These are phyloP conservation scores for Sapayoa aenigma DNA, from an alignment of 2,113 vertebrate genomes.

Conservation along the genomic window DNA sequence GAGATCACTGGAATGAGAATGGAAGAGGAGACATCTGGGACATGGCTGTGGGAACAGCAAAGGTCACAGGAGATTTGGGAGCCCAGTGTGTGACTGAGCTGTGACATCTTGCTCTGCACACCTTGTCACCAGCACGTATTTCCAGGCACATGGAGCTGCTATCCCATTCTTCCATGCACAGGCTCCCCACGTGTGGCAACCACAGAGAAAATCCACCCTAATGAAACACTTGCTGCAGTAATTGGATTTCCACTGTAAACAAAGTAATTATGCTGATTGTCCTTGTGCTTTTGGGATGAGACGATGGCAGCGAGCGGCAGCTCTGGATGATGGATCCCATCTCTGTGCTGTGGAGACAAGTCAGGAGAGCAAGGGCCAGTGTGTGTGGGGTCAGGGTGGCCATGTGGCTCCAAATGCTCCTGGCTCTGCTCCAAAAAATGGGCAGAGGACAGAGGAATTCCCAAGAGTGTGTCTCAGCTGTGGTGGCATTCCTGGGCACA, in stretches of 20 bases:
- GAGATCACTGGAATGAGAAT: not conserved
- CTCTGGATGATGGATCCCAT: not conserved
- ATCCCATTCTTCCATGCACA: accelerated
- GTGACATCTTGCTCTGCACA: not conserved
- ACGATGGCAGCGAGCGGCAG: not conserved
- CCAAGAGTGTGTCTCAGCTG: not conserved
- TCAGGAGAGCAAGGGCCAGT: not conserved
- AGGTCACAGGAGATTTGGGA: not conserved
- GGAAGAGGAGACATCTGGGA: not conserved
- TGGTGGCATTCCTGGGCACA: not conserved
- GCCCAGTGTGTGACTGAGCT: not conserved
- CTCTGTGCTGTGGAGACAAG: not conserved
- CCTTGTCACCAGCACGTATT: not conserved
- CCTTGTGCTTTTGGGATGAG: not conserved
- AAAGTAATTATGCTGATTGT: not conserved
- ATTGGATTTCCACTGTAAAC: slow-evolving; percentile 35
- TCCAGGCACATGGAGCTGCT: not conserved
- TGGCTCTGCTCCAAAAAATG: not conserved
- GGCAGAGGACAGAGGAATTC: not conserved
- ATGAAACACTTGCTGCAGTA: slow-evolving; percentile 23
- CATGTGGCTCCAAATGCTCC: not conserved
- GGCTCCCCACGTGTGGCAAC: not conserved
- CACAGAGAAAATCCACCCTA: not conserved
- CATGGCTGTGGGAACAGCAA: accelerated
- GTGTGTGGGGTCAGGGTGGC: not conserved